Base-by-base conservation (phyloP, 92 coral and sea anemone species). In the Phenganax marumi region DNA sequence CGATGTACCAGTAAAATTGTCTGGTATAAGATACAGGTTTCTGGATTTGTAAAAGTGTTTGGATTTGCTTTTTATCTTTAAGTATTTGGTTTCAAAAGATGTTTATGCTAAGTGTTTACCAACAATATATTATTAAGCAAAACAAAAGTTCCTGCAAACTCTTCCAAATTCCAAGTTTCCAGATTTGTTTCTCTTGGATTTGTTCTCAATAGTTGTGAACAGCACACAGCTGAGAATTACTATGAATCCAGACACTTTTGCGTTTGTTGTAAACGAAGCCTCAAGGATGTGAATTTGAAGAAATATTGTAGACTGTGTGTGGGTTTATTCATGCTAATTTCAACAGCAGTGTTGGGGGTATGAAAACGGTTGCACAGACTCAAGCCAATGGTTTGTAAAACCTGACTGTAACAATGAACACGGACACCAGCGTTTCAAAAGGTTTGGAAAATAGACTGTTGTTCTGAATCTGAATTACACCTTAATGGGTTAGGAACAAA, bases 341-440 rank as follows among this genome's bases (percentile, higher is more conserved):
- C 46, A 78, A 56, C 55, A 70, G 14, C 75, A 81, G 1, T 95
- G 98, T 70, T 95, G 98, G 98, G 98, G 98, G 4, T 95, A 95
- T 79, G 98, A 95, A 52, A 57, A 73, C 63, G 90, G 91, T 3
- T 95, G 98, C 76, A 74, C 79, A 43, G 68, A 77, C 23, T 77
- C 91, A 22, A 91, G 75, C 26, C 84, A 84, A 64, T 90, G 97
- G 98, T 95, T 71, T 79, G 53, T 61, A 47, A 91, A 88, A 52
- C 98, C 97, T 49, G 87, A 79, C 48, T 95, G 98, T 53, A 89
- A 92, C 39, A 87, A 92, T 33, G 91, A 82, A 52, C 65, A 62
- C 22, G 91, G 87, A 12, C 87, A 90, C 85, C 89, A 91, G 77
- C 85, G 84, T 53, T 95, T 82, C 62, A 82, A 84, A 68, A 85